Evolutionary conservation across 2,113 vertebrate genomes (phyloP).

Genomic region (Acrocephalus arundinaceus): DNA sequence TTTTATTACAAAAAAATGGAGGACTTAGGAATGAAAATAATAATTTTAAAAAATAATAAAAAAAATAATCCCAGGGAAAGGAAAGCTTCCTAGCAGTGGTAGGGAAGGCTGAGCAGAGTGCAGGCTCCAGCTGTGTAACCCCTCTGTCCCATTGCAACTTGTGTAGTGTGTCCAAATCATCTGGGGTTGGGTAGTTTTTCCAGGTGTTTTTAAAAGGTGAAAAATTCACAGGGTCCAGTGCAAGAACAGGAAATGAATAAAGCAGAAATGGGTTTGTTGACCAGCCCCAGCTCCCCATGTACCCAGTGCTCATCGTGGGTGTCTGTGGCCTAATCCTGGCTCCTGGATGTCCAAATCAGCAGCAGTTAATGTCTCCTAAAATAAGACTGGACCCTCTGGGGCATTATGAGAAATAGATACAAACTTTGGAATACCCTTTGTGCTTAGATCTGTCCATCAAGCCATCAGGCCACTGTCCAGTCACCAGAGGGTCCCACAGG

Average conservation of each 20-base stretch:
- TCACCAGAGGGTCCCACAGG: background rate
- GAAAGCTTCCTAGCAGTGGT: slow-evolving; percentile 55
- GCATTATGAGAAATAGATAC: slow-evolving; percentile 26
- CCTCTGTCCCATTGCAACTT: slow-evolving; percentile 62
- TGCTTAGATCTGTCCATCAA: slow-evolving; percentile 30
- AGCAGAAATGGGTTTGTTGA: slow-evolving; percentile 33
- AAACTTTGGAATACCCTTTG: slow-evolving; percentile 17
- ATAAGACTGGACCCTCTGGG: slow-evolving; percentile 4
- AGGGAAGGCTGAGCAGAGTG: slow-evolving; percentile 60
- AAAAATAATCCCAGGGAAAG: slow-evolving; percentile 8
- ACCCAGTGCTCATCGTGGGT: fast-evolving
- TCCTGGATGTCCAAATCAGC: slow-evolving; percentile 14
- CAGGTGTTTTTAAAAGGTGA: background rate
- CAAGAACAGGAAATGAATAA: slow-evolving; percentile 2
- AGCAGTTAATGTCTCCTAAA: slow-evolving; percentile 20
- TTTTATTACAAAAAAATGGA: slow-evolving; percentile 76
- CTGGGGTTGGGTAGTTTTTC: background rate
- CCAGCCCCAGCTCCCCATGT: background rate
- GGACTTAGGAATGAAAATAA: slow-evolving; percentile 56
- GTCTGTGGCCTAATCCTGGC: background rate
- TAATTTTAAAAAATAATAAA: slow-evolving; percentile 9
- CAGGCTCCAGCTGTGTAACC: slow-evolving; percentile 53
- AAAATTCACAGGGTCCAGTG: slow-evolving; percentile 58
- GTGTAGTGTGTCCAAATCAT: slow-evolving; percentile 27
- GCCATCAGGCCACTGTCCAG: fast-evolving